Percentiles rank a stretch among this genome's conserved stretches.
phyloP scores from a whole-genome alignment of 2,113 vertebrate species.

The Psittacus erithacus region DNA sequence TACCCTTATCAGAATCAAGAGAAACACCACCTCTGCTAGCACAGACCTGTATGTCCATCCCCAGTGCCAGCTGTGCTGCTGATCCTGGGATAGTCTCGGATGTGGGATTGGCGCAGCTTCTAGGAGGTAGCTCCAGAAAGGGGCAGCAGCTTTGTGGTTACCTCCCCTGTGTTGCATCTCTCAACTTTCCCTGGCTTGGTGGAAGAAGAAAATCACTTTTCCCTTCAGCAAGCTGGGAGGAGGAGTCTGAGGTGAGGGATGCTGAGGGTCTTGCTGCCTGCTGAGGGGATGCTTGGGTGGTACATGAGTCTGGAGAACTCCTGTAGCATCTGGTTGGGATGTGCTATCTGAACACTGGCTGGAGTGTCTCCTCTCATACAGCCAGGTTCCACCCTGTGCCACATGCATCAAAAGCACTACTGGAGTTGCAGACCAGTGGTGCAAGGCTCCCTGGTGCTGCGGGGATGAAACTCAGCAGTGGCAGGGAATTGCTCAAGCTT shows the following conservation, averaged over 20 bases:
- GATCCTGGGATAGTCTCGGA: rapidly evolving
- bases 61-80: rapidly evolving
- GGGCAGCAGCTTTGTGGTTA: neutral
- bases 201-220: neutral
- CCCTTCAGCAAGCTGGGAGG: neutral
- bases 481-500: neutral
- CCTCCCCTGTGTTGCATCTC: rapidly evolving
- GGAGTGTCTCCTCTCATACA: neutral
- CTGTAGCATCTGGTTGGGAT: neutral
- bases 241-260: neutral
- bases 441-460: neutral
- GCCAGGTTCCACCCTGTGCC: neutral
- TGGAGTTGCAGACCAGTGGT: neutral
- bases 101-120: neutral
- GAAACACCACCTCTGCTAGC: neutral
- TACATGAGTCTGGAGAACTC: neutral
- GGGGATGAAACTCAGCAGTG: rapidly evolving
- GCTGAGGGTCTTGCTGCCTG: neutral
- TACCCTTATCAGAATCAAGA: neutral
- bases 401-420: neutral
- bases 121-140: neutral
- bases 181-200: rapidly evolving
- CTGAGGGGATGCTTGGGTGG: neutral
- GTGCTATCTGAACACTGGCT: neutral
- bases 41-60: rapidly evolving